Conservation (phyloP, 2,113 vertebrate species). For the Menura novaehollandiae region DNA sequence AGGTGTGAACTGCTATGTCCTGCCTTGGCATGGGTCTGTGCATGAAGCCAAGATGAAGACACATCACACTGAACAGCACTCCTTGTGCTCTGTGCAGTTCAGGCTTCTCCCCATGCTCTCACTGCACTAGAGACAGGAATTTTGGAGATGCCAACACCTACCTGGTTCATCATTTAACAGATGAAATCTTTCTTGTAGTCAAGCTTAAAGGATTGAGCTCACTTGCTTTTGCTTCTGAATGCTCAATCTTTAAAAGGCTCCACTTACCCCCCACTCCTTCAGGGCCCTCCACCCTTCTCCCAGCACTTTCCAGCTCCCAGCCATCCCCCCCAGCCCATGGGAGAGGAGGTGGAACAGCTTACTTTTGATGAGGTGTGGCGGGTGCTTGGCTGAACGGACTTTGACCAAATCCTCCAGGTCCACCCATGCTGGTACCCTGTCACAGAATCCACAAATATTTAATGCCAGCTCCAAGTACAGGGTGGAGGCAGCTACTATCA, state of each 20-base stretch:
- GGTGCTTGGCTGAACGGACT: conserved; percentile 92
- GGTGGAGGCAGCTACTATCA: background rate
- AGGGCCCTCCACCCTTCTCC: background rate
- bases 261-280: background rate
- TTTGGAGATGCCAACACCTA: background rate
- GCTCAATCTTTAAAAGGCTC: background rate
- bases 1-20: background rate
- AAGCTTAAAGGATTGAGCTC: background rate
- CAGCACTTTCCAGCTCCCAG: background rate
- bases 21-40: background rate
- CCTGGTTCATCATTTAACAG: background rate
- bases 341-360: conserved; percentile 31
- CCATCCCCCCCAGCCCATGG: background rate
- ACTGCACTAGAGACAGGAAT: background rate
- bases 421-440: conserved; percentile 86
- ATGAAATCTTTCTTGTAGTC: background rate
- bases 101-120: background rate
- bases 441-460: conserved; percentile 40
- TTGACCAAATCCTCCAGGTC: conserved; percentile 87
- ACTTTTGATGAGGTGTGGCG: conserved; percentile 93
- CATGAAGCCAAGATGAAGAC: background rate
- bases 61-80: background rate
- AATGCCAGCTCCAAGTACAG: background rate
- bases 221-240: background rate
- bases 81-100: background rate